phyloP scores from a whole-genome alignment of 2,113 vertebrate genomes.

The Mustela lutreola region DNA sequence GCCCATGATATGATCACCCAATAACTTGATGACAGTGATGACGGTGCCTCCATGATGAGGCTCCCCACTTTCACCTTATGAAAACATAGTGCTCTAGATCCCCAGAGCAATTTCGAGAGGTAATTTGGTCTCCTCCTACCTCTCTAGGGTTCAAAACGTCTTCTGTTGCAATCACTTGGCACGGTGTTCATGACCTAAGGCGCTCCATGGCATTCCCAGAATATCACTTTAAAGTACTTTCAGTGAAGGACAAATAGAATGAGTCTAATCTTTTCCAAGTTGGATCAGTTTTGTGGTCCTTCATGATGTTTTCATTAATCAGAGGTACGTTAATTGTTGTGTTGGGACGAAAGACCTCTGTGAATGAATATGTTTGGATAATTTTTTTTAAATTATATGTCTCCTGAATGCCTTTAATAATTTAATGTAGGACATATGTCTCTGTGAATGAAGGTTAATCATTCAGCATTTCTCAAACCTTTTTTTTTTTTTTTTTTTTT shows the following conservation, averaged over 20 bases:
- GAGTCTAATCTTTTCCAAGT: not conserved
- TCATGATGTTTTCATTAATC: not conserved
- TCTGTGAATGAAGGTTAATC: not conserved
- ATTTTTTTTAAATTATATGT: not conserved
- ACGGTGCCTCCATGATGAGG: not conserved
- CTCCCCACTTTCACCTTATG: not conserved
- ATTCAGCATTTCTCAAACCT: not conserved
- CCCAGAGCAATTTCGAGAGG: not conserved
- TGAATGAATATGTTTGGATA: not conserved
- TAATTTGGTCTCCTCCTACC: not conserved
- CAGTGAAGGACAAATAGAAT: not conserved
- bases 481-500: not conserved
- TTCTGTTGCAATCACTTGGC: not conserved
- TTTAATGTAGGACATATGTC: not conserved
- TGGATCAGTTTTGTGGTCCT: not conserved
- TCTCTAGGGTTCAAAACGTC: not conserved
- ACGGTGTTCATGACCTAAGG: not conserved
- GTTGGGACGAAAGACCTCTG: not conserved
- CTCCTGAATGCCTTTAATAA: not conserved
- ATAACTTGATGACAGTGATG: not conserved
- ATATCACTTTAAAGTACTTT: not conserved
- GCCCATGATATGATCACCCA: not conserved
- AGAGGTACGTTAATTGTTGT: not conserved
- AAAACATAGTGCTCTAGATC: not conserved
- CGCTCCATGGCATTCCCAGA: not conserved